Evolutionary conservation across 2,113 vertebrate species (phyloP).

Genomic region (Rhinopithecus roxellana): DNA sequence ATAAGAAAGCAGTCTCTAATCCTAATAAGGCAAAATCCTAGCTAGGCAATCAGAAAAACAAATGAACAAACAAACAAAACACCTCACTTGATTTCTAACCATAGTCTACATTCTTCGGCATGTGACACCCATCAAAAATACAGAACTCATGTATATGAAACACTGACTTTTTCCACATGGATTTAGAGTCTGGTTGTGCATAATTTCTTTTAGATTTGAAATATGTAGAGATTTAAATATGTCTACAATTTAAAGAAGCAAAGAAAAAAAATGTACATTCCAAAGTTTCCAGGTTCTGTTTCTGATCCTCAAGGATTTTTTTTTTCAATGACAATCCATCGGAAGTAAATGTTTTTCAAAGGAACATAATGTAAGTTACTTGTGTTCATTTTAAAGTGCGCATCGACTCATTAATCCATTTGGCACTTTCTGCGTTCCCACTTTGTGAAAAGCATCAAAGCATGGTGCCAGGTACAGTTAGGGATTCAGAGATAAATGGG

Average conservation of each 20-base stretch:
- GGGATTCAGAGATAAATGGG: background rate
- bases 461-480: background rate
- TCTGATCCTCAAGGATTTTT: background rate
- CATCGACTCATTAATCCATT: background rate
- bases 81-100: background rate
- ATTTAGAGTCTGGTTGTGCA: background rate
- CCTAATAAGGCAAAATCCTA: background rate
- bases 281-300: background rate
- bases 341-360: background rate
- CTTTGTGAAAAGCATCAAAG: background rate
- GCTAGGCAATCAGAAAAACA: background rate
- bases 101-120: background rate
- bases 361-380: background rate
- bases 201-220: slow-evolving; percentile 42
- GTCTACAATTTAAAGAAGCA: background rate
- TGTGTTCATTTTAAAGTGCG: background rate
- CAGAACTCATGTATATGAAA: background rate
- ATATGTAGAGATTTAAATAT: slow-evolving; percentile 10
- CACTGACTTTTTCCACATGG: background rate
- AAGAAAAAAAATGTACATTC: background rate
- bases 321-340: background rate
- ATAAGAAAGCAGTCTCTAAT: slow-evolving; percentile 23
- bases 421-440: background rate
- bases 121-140: background rate
- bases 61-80: background rate